These are phyloP conservation scores for Phaethornis superciliosus DNA, from an alignment of 2,113 vertebrate species.

Conservation along the genomic window DNA sequence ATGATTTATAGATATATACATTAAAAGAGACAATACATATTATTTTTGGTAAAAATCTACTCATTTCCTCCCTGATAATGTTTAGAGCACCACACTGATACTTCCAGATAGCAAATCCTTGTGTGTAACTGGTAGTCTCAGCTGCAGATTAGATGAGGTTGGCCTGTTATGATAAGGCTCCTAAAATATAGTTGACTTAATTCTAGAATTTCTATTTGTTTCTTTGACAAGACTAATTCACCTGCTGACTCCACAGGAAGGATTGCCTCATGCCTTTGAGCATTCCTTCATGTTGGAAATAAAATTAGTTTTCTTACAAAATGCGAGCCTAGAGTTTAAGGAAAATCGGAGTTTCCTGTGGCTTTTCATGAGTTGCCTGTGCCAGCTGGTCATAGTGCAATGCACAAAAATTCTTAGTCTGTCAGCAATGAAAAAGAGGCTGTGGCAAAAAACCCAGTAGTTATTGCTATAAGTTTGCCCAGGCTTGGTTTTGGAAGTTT, in stretches of 20 bases:
- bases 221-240: background rate
- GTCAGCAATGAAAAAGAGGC: background rate
- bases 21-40: background rate
- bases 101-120: background rate
- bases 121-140: background rate
- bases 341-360: background rate
- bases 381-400: background rate
- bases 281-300: background rate
- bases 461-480: background rate
- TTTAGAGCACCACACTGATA: background rate
- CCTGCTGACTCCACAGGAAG: background rate
- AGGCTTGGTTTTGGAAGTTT: background rate
- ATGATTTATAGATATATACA: background rate
- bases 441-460: background rate
- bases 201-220: background rate
- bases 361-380: background rate
- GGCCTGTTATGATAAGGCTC: background rate
- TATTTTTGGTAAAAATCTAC: background rate
- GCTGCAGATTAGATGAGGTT: background rate
- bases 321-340: background rate
- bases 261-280: background rate
- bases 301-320: background rate
- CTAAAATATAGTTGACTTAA: background rate
- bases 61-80: background rate
- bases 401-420: background rate